These are phyloP conservation scores for Drosophila fuyamai DNA, from an alignment of 1,140 invertebrate genomes.

Conservation along the genomic window DNA sequence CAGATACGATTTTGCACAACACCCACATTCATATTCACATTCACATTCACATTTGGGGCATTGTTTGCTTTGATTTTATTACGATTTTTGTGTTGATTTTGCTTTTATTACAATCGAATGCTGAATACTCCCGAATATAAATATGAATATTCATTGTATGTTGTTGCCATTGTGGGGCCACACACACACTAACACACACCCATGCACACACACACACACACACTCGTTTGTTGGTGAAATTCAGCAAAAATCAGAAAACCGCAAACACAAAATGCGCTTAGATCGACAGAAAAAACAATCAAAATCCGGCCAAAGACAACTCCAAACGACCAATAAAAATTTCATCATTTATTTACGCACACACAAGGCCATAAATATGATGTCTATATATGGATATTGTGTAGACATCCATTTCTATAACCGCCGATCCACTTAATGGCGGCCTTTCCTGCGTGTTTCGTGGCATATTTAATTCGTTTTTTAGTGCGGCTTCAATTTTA, in stretches of 20 bases:
- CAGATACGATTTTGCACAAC: slow-evolving; percentile 15
- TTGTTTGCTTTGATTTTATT: slow-evolving; percentile 82
- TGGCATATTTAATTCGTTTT: slow-evolving; percentile 43
- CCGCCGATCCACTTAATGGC: slow-evolving; percentile 27
- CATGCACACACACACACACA: slow-evolving; percentile 6
- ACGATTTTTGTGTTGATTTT: slow-evolving; percentile 82
- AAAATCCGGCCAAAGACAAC: slow-evolving; percentile 48
- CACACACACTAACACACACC: slow-evolving; percentile 7
- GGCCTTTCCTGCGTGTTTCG: background rate
- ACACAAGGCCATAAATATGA: slow-evolving; percentile 38
- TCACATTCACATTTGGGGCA: slow-evolving; percentile 35
- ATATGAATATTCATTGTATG: slow-evolving; percentile 47
- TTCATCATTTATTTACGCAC: slow-evolving; percentile 56
- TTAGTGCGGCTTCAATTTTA: background rate
- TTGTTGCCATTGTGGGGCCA: slow-evolving; percentile 33
- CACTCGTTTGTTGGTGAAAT: slow-evolving; percentile 31
- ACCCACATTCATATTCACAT: background rate
- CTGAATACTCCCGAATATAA: slow-evolving; percentile 29
- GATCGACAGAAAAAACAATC: slow-evolving; percentile 69
- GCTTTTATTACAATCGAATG: slow-evolving; percentile 81
- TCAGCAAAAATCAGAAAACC: slow-evolving; percentile 76
- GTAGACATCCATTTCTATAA: slow-evolving; percentile 3
- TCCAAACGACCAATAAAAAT: slow-evolving; percentile 51
- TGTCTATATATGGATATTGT: slow-evolving; percentile 32
- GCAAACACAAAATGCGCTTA: slow-evolving; percentile 74